These are phyloP conservation scores for Lathronympha strigana DNA, from an alignment of 2,888 invertebrate species.

Conservation along the genomic window DNA sequence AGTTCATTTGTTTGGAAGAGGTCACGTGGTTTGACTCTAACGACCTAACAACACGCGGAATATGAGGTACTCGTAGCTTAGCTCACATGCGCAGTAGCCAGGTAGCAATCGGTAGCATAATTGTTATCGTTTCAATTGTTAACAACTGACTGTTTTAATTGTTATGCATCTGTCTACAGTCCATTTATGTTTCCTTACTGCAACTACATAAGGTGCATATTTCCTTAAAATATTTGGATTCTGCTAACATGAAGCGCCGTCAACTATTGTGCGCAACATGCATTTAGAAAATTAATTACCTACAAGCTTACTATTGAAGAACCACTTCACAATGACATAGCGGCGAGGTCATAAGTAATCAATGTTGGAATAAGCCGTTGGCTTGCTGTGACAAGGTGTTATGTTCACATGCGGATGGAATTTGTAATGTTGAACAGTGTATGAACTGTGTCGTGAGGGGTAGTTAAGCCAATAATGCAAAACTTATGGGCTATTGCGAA, in stretches of 20 bases:
- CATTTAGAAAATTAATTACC: background rate
- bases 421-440: background rate
- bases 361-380: background rate
- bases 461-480: no score
- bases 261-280: background rate
- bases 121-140: background rate
- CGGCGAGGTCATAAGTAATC: slow-evolving; percentile 4
- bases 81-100: no score
- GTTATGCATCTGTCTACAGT: background rate
- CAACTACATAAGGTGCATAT: background rate
- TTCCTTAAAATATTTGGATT: background rate
- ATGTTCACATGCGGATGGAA: background rate
- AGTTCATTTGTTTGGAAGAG: no score
- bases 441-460: background rate
- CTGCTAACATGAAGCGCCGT: background rate
- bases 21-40: no score
- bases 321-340: slow-evolving; percentile 5
- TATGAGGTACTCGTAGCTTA: no score
- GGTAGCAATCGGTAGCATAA: no score
- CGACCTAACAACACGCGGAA: no score
- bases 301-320: background rate
- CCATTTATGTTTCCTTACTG: background rate
- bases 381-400: background rate
- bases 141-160: slow-evolving; percentile 2
- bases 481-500: no score